Evolutionary conservation across 2,797 vertebrate species (phyloP), one percentile per base, ranked within the genome.

Genomic region (Falco biarmicus): DNA sequence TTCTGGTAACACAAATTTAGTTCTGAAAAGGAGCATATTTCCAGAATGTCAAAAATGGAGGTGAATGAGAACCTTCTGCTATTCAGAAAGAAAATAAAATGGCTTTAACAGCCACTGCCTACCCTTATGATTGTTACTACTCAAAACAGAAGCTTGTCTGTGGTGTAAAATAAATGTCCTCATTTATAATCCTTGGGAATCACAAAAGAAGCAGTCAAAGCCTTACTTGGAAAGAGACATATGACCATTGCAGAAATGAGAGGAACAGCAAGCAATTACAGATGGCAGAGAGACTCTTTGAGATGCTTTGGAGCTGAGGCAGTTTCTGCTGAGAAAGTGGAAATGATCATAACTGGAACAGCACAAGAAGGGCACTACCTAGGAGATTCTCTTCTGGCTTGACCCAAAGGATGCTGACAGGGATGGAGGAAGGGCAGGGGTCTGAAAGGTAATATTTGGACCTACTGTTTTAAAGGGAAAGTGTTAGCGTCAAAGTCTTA

Each of bases 91-190:
- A 56, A 91, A 92, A 78, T 56, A 65, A 84, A 87, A 77, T 71
- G 26, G 17, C n/a, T 96, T 82, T 89, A 69, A 73, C 56, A 91
- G 83, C 32, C 51, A 54, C 83, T 90, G 88, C 39, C 53, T 73
- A 20, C 88, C 79, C 50, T 79, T 74, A 48, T 8, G 16, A 74
- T 76, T 70, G 47, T 59, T 70, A 22, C 83, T 37, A 25, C 88
- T 91, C 64, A 64, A 93, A 90, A 92, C 50, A 95, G 53, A 54
- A 91, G 83, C 76, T 93, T 77, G 53, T 68, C 48, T 71, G 68
- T 68, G 43, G 56, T 65, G 39, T 64, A 86, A 83, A 94, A 93
- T 63, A 65, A 89, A 87, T 59, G 71, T 74, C 50, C 82, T 82
- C 54, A 76, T 93, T 96, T 87, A 75, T 75, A 93, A 76, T 63